Base-by-base conservation (phyloP, 1,140 invertebrate species). In the Leguminivora glycinivorella region DNA sequence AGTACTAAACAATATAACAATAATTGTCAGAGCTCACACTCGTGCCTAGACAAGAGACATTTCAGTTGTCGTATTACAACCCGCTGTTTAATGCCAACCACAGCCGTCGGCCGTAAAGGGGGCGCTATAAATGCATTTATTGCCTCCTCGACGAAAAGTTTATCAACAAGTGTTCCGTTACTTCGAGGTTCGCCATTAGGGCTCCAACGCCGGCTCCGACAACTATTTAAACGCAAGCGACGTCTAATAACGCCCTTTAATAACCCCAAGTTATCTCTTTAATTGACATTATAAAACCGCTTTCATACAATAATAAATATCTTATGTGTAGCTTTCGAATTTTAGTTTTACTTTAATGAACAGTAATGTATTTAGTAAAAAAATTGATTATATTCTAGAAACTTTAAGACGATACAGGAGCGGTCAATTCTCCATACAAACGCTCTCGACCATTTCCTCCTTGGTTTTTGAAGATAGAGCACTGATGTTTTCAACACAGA, bases 111-210 rank as follows among this genome's bases (percentile, higher is more conserved):
- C 56, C 4, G 56, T 29, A 29, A 60, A 60, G 25, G 24, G 22
- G 24, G 24, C 56, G 19, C 56, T 63, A 29, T 63, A 63, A 63
- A 63, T 26, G 58, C 58, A 29, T 29, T 60, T 60, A 60, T 60
- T 60, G 56, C 25, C 14, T 60, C 56, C 56, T 25, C 56, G 25
- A 63, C 31, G 58, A 63, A 63, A 63, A 63, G 58, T 63, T 63
- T 63, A 63, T 63, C 26, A 63, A 63, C 58, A 63, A 63, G 58
- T 63, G 58, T 19, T 63, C 25, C 25, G 56, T 58, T 58, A 58
- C n/a, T 58, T n/a, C 56, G 22, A 29, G 7, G 56, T 26, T 58
- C 56, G 56, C 56, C 56, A 58, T 58, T 58, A 58, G 56, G 24
- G 56, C 22, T 26, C 24, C 22, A 14, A 12, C 25, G 14, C 52